phyloP scores from a whole-genome alignment of 2,797 vertebrate genomes.

The Novumbra hubbsi region DNA sequence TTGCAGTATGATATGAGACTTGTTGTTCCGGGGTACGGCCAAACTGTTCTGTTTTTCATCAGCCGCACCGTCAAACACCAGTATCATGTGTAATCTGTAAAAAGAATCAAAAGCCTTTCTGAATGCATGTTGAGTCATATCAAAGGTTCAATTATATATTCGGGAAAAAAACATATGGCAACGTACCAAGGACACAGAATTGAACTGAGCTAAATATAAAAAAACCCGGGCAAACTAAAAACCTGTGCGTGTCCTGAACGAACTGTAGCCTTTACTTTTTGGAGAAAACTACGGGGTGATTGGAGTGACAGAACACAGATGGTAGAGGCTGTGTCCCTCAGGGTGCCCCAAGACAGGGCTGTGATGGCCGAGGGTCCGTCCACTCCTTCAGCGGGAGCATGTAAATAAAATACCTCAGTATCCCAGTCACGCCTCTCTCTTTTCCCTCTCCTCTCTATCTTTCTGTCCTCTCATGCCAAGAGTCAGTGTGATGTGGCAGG shows the following conservation, averaged over 20 bases:
- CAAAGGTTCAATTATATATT: not conserved
- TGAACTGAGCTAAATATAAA: slow-evolving; percentile 21
- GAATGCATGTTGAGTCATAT: not conserved
- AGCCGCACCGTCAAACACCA: not conserved
- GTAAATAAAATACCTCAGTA: slow-evolving; percentile 17
- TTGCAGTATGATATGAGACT: no score
- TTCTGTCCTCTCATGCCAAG: slow-evolving; percentile 1
- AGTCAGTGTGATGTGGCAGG: not conserved
- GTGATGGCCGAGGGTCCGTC: slow-evolving; percentile 28
- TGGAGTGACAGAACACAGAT: slow-evolving; percentile 53
- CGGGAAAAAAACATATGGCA: not conserved
- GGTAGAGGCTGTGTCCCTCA: slow-evolving; percentile 42
- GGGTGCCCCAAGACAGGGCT: slow-evolving; percentile 17
- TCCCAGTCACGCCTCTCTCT: not conserved
- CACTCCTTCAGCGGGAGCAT: slow-evolving; percentile 11
- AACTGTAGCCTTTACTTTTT: slow-evolving; percentile 29
- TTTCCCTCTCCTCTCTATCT: not conserved
- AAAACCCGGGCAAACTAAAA: slow-evolving; percentile 11
- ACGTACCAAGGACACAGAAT: not conserved
- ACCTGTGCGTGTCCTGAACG: slow-evolving; percentile 31
- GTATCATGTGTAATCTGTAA: not conserved
- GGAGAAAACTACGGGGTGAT: slow-evolving; percentile 40
- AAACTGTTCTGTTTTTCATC: slow-evolving; percentile 13
- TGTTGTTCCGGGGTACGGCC: no score
- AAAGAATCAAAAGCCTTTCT: not conserved